Base-by-base conservation (phyloP, 2,888 invertebrate genomes). In the Synanthedon formicaeformis region DNA sequence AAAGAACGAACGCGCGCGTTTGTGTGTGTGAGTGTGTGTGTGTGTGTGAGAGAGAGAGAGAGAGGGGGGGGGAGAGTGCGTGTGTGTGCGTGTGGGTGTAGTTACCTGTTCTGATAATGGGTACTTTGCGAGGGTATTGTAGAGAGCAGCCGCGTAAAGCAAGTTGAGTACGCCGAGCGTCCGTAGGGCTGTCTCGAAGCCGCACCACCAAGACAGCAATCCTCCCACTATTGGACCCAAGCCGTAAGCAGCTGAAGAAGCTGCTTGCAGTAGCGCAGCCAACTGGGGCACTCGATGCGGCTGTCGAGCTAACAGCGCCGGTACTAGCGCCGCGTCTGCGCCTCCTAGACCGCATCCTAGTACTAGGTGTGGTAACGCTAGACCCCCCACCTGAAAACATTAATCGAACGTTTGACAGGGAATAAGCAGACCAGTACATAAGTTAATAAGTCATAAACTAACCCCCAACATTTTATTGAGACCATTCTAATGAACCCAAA, bases 321-420 rank as follows among this genome's bases (percentile, higher is more conserved):
- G 86, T 65, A 86, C 80, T 66, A 86, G 73, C 67, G 85, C 87
- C 58, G 77, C 83, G 69, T 78, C 78, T 59, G 71, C 63, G 58
- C 79, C 79, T 59, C 78, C 82, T 62, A 81, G 73, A 53, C 84
- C 81, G 55, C 59, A 63, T 54, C 84, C 84, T 67, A 89, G 80
- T 64, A 63, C 64, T 64, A 66, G 65, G 76, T 88, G 88, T 66
- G 85, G 78, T 60, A 67, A 54, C 52, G 69, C 73, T 62, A 82
- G 66, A 56, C 57, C 65, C 41, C 61, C 56, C 60, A 79, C 70
- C 71, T 75, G 63, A 54, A 11, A 40, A 40, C 56, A 57, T 11
- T 11, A 4, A 27, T 27, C 27, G 3, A 27, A 27, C 27, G 27
- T 27, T 27, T 27, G 27, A 27, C 27, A 27, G 27, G 27, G 6